phyloP scores from a whole-genome alignment of 37 sponge, comb jelly and placozoan species.

The Geodia barretti region DNA sequence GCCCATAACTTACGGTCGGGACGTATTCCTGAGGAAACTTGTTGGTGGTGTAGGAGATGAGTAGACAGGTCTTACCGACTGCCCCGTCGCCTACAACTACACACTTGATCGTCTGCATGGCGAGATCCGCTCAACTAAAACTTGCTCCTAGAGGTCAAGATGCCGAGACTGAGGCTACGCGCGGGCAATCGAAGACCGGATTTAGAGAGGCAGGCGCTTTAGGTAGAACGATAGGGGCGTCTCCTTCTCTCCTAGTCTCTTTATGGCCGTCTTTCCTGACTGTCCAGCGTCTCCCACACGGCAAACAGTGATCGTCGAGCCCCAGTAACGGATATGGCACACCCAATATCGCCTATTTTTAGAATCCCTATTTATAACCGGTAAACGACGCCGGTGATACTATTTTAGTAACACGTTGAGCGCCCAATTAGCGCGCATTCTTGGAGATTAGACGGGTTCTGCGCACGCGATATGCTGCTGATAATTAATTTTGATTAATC shows the following conservation, averaged over 20 bases:
- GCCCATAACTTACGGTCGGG: conserved; percentile 83
- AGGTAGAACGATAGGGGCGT: too few species aligned
- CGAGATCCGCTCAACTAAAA: too few species aligned
- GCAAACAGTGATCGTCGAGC: too few species aligned
- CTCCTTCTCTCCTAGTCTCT: too few species aligned
- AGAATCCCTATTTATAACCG: conserved; percentile 5
- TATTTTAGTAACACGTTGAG: not conserved
- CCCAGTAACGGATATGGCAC: conserved; percentile 44
- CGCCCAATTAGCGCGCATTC: too few species aligned
- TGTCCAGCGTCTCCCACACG: not conserved
- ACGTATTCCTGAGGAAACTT: conserved; percentile 98
- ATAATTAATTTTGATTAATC: too few species aligned
- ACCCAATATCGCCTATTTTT: conserved; percentile 49
- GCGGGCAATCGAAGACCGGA: too few species aligned
- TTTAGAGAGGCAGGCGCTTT: too few species aligned
- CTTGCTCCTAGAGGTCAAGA: not conserved
- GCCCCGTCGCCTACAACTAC: conserved; percentile 99
- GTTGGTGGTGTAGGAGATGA: conserved; percentile 99
- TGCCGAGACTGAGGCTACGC: not conserved
- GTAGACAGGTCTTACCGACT: conserved; percentile 98
- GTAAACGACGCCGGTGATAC: not conserved
- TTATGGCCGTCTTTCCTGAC: not conserved
- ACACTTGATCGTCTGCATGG: conserved; percentile 99
- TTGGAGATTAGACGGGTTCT: too few species aligned
- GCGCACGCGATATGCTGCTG: too few species aligned